Base-by-base conservation (phyloP, 92 coral and sea anemone genomes). In the Palythoa grandis region DNA sequence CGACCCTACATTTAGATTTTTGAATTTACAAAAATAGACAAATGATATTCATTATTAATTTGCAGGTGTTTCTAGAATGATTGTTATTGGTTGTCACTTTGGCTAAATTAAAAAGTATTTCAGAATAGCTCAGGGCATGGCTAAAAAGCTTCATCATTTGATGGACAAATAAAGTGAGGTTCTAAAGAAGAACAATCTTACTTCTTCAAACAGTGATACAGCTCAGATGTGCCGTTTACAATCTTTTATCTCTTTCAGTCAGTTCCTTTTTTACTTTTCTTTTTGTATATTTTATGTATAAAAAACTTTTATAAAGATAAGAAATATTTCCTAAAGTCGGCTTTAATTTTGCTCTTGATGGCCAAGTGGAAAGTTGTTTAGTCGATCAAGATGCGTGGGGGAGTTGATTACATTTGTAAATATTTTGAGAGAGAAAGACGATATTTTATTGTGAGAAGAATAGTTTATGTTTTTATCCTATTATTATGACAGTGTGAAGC, bases 401-500 rank as follows among this genome's bases (percentile, higher is more conserved):
- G 58, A 76, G 63, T 25, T 25, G 82, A 58, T 58, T 53, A 54
- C 11, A 29, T 50, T 53, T 17, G 50, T 23, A 63, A 52, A 67
- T 67, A 70, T 80, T 80, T 80, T 80, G 74, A 66, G 65, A 66
- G 74, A 48, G 22, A 60, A 78, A 78, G 60, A 65, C 24, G 40
- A 47, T 65, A 65, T 50, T 66, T 80, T 66, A 67, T 80, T 66
- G 47, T 80, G 9, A 22, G 60, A 66, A n/a, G n/a, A 47, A 23
- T 80, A 80, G 85, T 66, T 80, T 80, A 80, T 22, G 47, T 80
- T 80, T 47, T 37, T 24, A 14, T 63, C 38, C 69, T 79, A 63
- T 79, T 79, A 79, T 79, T 79, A 48, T 79, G 84, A 79, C 84
- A 66, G 85, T 67, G 85, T 80, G 85, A 80, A 67, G 66, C 85